Evolutionary conservation across 2,113 vertebrate species (phyloP).

Genomic region (Plecturocebus donacophilus): DNA sequence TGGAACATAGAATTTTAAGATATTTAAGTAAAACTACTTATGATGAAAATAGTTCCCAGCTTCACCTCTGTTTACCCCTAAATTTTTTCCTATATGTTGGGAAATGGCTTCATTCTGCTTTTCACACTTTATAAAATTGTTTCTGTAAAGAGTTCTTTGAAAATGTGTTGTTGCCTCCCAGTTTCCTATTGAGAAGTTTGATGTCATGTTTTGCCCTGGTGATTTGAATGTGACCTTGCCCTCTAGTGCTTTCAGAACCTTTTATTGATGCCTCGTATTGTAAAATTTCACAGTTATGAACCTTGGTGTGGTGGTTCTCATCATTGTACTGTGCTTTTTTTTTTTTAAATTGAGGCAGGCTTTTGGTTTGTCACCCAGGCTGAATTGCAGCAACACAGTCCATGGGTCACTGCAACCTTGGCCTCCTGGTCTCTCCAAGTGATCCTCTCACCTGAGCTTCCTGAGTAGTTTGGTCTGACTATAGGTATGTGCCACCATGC

Average conservation of each 20-base stretch:
- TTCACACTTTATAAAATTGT: background rate
- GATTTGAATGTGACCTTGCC: background rate
- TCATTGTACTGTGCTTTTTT: background rate
- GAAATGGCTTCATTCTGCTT: conserved; percentile 7
- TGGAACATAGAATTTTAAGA: conserved; percentile 1
- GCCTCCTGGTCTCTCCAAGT: background rate
- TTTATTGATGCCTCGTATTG: background rate
- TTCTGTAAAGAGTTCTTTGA: background rate
- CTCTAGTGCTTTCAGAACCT: background rate
- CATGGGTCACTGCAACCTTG: background rate
- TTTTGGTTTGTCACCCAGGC: background rate
- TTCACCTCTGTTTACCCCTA: background rate
- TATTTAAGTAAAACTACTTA: background rate
- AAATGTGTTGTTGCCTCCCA: background rate
- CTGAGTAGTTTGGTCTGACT: background rate
- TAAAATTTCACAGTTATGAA: background rate
- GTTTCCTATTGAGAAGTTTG: background rate
- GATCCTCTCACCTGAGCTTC: background rate
- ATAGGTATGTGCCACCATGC: background rate
- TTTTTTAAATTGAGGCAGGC: background rate
- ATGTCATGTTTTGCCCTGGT: background rate
- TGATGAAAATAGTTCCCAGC: background rate
- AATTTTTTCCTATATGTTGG: background rate
- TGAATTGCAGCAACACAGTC: background rate
- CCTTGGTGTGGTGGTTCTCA: background rate